Percentiles rank a stretch among this genome's conserved stretches.
These are phyloP conservation scores for Leiothrix lutea DNA, from an alignment of 2,113 vertebrate genomes.

Conservation along the genomic window DNA sequence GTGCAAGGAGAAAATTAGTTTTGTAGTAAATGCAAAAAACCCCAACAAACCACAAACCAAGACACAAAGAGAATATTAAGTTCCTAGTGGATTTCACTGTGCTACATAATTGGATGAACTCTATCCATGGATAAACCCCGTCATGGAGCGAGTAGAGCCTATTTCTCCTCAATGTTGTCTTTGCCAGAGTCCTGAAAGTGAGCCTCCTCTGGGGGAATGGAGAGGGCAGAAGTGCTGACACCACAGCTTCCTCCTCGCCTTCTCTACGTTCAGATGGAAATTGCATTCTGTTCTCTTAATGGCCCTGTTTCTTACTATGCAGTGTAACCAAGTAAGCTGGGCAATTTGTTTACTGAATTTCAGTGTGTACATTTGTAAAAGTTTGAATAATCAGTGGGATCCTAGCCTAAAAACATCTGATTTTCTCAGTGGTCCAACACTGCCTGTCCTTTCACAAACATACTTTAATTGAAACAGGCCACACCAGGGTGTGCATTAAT, in stretches of 20 bases:
- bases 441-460: constrained; percentile 7
- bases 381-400: constrained; percentile 16
- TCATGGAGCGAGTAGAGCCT: not conserved
- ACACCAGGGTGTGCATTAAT: constrained; percentile 42
- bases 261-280: not conserved
- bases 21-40: not conserved
- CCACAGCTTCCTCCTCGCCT: not conserved
- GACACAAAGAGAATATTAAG: not conserved
- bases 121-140: not conserved
- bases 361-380: not conserved
- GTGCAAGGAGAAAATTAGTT: not conserved
- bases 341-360: constrained; percentile 32
- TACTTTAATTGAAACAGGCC: constrained; percentile 46
- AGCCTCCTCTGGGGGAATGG: not conserved
- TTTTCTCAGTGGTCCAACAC: not conserved
- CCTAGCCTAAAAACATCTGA: not conserved
- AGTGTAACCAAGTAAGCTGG: not conserved
- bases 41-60: not conserved
- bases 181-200: not conserved
- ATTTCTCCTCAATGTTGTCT: not conserved
- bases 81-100: not conserved
- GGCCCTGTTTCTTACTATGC: not conserved
- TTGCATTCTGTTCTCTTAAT: not conserved
- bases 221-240: constrained; percentile 34
- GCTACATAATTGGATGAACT: not conserved